Evolutionary conservation across 1,140 invertebrate genomes (phyloP).

Genomic region (Coenobita brevimanus): DNA sequence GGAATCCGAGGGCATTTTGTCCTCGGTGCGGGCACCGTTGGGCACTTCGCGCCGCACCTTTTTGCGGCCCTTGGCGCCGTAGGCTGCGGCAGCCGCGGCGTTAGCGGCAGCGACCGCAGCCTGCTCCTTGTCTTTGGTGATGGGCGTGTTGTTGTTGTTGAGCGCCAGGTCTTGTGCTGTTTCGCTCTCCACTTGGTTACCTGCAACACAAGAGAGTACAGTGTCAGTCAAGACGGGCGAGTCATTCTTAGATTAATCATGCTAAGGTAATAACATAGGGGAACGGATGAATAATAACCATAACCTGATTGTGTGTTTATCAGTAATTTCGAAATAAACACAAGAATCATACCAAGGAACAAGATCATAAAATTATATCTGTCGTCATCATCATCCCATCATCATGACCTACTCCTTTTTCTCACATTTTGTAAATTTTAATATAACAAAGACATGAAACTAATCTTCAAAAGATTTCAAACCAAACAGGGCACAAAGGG

Average conservation of each 20-base stretch:
- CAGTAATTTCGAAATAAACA: no score
- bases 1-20: constrained; percentile 57
- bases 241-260: no score
- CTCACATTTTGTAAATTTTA: no score
- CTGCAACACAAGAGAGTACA: constrained; percentile 32
- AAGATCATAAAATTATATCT: no score
- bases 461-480: background rate
- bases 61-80: constrained; percentile 58
- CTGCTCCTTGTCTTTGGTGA: constrained; percentile 60
- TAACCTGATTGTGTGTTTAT: no score
- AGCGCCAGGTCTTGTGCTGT: constrained; percentile 52
- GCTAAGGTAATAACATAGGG: no score
- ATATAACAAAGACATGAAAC: background rate
- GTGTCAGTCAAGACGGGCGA: background rate
- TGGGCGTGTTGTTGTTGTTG: constrained; percentile 62
- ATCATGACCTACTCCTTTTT: no score
- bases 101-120: constrained; percentile 56
- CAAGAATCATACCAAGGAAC: no score
- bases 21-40: constrained; percentile 48
- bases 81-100: constrained; percentile 53
- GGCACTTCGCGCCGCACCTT: constrained; percentile 56
- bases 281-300: no score
- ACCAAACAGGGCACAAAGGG: background rate
- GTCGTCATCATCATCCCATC: no score
- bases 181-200: constrained; percentile 57